Evolutionary conservation across 1,140 invertebrate genomes (phyloP).

Genomic region (Lepeophtheirus salmonis): DNA sequence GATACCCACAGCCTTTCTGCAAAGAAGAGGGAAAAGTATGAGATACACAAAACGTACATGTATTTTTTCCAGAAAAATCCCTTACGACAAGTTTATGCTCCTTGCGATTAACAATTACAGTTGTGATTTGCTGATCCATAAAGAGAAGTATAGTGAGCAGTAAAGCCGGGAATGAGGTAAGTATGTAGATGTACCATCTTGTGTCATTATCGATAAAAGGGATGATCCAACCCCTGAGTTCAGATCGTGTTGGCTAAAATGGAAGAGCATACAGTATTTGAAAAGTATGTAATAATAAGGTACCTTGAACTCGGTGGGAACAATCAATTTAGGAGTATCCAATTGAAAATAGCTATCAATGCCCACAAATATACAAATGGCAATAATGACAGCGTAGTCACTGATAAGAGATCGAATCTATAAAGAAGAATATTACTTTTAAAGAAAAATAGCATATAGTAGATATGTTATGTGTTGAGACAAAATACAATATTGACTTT

Average conservation of each 20-base stretch:
- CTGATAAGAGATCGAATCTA: conserved; percentile 28
- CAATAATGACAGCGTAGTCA: conserved; percentile 34
- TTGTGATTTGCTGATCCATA: conserved; percentile 31
- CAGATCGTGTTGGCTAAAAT: conserved; percentile 22
- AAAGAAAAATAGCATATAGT: too few relatives aligned
- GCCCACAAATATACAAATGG: conserved; percentile 30
- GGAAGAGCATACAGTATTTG: background rate
- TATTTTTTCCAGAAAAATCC: background rate
- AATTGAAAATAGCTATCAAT: conserved; percentile 27
- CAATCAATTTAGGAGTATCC: conserved; percentile 30
- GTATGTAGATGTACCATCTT: conserved; percentile 22
- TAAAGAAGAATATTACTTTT: background rate
- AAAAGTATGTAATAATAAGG: too few relatives aligned
- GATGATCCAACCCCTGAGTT: conserved; percentile 24
- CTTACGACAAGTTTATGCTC: conserved; percentile 29
- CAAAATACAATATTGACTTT: too few relatives aligned
- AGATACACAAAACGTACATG: background rate
- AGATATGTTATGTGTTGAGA: too few relatives aligned
- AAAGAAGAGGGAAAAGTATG: conserved; percentile 14
- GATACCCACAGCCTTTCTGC: conserved; percentile 31
- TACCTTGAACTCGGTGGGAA: conserved; percentile 24
- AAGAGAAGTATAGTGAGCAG: conserved; percentile 29
- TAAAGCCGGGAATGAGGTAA: conserved; percentile 24
- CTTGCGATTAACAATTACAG: conserved; percentile 31
- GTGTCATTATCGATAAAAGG: conserved; percentile 22